Conservation (phyloP, 1,140 invertebrate genomes). For the Ostrea denselamellosa region DNA sequence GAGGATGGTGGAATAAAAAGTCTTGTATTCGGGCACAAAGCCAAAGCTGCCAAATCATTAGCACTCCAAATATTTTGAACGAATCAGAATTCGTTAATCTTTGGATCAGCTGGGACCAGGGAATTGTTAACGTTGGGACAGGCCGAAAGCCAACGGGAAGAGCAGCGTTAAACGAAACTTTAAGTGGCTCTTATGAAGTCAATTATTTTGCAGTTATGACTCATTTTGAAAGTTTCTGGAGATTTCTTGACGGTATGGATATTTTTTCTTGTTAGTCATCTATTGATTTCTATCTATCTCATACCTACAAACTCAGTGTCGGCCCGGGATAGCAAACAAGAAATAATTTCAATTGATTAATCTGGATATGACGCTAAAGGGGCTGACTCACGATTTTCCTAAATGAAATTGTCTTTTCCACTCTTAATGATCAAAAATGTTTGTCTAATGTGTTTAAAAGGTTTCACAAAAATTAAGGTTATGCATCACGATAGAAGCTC, state of each 20-base stretch:
- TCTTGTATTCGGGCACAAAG: constrained; percentile 5
- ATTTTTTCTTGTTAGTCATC: not conserved
- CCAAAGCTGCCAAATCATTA: not conserved
- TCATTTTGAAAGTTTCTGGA: not conserved
- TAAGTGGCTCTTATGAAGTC: not conserved
- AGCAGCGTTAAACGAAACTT: not conserved
- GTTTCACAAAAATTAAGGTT: too few species aligned
- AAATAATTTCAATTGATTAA: too few species aligned
- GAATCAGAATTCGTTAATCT: not conserved
- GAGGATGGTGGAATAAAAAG: not conserved
- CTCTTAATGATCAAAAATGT: too few species aligned
- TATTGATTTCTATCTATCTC: too few species aligned
- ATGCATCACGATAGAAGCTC: too few species aligned
- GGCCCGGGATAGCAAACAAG: too few species aligned
- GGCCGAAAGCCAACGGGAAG: not conserved
- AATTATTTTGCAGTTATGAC: constrained; percentile 1
- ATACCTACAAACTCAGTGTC: too few species aligned
- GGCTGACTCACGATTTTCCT: too few species aligned
- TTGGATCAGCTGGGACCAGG: not conserved
- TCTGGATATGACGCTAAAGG: too few species aligned
- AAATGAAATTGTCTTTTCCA: too few species aligned
- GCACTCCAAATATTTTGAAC: not conserved
- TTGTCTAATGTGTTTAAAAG: too few species aligned
- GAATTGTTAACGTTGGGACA: not conserved
- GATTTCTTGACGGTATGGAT: not conserved